Percentiles rank a stretch among this genome's conserved stretches.
These are phyloP conservation scores for Thomomys bottae DNA, from an alignment of 2,113 vertebrate genomes.

Conservation along the genomic window DNA sequence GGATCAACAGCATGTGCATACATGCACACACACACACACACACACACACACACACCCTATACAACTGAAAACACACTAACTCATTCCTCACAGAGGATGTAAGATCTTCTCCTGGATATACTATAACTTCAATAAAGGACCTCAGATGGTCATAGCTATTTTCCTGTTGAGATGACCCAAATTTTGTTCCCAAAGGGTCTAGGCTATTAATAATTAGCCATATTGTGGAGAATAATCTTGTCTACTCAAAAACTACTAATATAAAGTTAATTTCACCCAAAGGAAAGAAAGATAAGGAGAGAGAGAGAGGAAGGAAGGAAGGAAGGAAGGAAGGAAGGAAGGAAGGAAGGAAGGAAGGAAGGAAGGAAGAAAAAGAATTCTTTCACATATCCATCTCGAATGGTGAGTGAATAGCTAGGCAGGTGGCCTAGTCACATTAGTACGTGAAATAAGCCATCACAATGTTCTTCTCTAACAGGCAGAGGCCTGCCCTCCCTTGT, in stretches of 20 bases:
- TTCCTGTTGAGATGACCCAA: background rate
- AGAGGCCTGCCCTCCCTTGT: background rate
- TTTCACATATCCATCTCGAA: slow-evolving; percentile 27
- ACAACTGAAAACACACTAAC: background rate
- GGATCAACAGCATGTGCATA: background rate
- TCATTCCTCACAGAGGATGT: background rate
- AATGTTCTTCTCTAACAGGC: background rate
- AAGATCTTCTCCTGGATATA: background rate
- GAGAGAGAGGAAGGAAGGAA: too few relatives aligned
- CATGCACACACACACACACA: background rate
- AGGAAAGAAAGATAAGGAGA: too few relatives aligned
- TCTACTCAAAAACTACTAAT: background rate
- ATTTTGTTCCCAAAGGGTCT: background rate
- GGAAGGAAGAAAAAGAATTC: background rate
- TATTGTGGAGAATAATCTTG: background rate
- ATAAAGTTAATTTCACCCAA: slow-evolving; percentile 18
- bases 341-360: too few relatives aligned
- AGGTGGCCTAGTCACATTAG: background rate
- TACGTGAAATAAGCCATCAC: background rate
- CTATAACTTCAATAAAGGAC: background rate
- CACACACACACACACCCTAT: background rate
- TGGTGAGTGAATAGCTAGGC: background rate
- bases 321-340: too few relatives aligned
- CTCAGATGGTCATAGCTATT: background rate
- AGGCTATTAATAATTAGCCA: background rate